phyloP scores from a whole-genome alignment of 2,113 vertebrate species.

The Barnardius zonarius region DNA sequence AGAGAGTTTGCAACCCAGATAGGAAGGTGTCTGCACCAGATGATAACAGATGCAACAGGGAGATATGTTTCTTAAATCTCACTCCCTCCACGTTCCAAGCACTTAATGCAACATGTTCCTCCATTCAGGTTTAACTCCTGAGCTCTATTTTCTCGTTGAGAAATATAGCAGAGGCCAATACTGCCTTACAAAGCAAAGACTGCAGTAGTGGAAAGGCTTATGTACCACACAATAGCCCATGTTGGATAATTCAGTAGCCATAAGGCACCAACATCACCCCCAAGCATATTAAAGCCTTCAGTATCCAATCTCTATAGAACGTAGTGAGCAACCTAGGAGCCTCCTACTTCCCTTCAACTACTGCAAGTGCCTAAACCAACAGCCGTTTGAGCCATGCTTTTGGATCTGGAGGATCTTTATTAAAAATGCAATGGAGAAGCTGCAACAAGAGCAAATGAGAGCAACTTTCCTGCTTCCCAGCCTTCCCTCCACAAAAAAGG shows the following conservation, averaged over 20 bases:
- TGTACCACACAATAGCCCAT: accelerated
- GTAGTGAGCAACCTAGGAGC: background rate
- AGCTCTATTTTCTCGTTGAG: background rate
- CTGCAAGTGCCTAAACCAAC: background rate
- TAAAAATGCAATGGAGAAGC: background rate
- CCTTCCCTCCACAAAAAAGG: background rate
- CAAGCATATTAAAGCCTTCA: background rate
- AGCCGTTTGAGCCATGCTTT: background rate
- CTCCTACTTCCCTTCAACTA: background rate
- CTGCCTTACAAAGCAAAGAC: background rate
- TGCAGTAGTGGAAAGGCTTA: background rate
- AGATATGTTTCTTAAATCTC: background rate
- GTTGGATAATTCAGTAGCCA: background rate
- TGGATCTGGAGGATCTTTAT: background rate
- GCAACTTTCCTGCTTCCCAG: background rate
- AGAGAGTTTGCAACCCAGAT: background rate
- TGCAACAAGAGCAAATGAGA: background rate
- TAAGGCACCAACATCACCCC: background rate
- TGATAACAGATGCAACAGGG: background rate
- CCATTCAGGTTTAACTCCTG: background rate
- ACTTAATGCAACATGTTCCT: background rate
- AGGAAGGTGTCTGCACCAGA: background rate
- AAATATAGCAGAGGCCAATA: background rate
- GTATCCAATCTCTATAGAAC: too few species aligned
- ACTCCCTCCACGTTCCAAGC: background rate